A percentile compares a stretch with the other conserved stretches of the same genome.
Evolutionary conservation across 2,888 invertebrate species (phyloP).

Genomic region (Parnassius glacialis): DNA sequence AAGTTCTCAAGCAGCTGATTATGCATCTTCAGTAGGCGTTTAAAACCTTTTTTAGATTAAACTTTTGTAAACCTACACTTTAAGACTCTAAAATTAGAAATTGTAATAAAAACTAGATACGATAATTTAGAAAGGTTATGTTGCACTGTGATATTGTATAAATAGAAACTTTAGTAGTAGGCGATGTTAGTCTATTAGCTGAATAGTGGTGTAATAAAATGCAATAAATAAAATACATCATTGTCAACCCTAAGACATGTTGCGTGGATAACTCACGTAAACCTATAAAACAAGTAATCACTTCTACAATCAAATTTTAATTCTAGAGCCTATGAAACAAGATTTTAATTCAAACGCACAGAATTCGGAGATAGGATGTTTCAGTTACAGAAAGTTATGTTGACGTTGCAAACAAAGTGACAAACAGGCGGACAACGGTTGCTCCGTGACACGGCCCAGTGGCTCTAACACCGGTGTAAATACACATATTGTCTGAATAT

Average conservation of each 20-base stretch:
- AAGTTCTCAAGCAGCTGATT: no score
- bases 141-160: no score
- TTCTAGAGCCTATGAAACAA: neutral
- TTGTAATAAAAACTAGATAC: no score
- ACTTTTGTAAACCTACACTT: no score
- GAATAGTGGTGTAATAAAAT: slow-evolving; percentile 3
- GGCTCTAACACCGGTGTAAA: slow-evolving; percentile 42
- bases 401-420: slow-evolving; percentile 40
- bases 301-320: neutral
- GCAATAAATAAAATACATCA: slow-evolving; percentile 21
- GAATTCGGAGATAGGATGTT: slow-evolving; percentile 1
- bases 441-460: slow-evolving; percentile 46
- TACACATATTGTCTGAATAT: slow-evolving; percentile 41
- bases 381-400: slow-evolving; percentile 26
- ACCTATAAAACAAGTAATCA: slow-evolving; percentile 20
- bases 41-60: no score
- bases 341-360: neutral
- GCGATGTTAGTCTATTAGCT: slow-evolving; percentile 4
- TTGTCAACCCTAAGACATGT: slow-evolving; percentile 27
- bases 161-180: neutral
- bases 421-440: slow-evolving; percentile 34
- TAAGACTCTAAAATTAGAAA: no score
- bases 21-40: no score
- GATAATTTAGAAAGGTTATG: no score
- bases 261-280: slow-evolving; percentile 25